Base-by-base conservation (phyloP, 1,140 invertebrate species). In the Danaus plexippus region DNA sequence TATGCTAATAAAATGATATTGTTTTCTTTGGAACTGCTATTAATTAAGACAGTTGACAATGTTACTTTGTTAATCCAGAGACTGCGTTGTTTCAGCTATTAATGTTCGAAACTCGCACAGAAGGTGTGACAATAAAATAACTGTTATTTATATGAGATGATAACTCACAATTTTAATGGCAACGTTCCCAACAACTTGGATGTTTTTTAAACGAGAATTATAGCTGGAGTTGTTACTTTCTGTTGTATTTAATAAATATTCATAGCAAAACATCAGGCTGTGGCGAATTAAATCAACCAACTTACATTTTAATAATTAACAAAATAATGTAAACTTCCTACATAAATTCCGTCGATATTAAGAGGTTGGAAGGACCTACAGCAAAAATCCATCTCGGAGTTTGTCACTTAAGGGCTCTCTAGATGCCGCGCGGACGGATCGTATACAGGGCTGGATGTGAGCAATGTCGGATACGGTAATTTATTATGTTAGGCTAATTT, bases 1-100 rank as follows among this genome's bases (percentile, higher is more conserved):
- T 77, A 80, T 81, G 78, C 77, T 79, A 84, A 84, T 84, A 84
- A 84, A 84, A 78, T 84, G 74, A 80, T 81, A 84, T 84, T 84
- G 80, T 84, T 80, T 83, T 81, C 80, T 81, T 84, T 80, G 72
- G 71, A 84, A 81, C 67, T 81, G 67, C 80, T 77, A 84, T 84
- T 84, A 81, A 84, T 84, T 84, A 80, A 76, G 80, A 75, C 74
- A 67, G 71, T 75, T 75, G 75, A 80, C 78, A 80, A 75, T 73
- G 75, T 64, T 77, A 75, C 77, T 84, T 77, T 71, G 78, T 81
- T 84, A 81, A 84, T 81, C 78, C 70, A 63, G 47, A 69, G 67
- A 69, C 74, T 71, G 64, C 66, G 63, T 63, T 65, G 57, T 69
- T 61, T 65, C 56, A 15, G 70, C 79, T 73, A 78, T 80, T 80